Base-by-base conservation (phyloP, 2,888 invertebrate genomes). In the Pristionchus japonicus region DNA sequence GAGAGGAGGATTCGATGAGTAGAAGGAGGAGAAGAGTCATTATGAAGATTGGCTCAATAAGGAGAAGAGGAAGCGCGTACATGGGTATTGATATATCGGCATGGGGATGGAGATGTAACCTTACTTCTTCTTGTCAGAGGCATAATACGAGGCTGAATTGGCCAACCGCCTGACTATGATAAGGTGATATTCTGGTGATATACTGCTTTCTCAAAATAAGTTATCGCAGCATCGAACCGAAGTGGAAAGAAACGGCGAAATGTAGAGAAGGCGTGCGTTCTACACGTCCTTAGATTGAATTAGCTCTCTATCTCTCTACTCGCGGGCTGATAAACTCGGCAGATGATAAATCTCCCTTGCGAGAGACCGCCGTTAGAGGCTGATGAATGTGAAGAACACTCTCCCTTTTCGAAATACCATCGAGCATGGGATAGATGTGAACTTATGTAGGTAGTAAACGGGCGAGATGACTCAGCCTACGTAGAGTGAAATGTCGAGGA, bases 331-430 rank as follows among this genome's bases (percentile, higher is more conserved):
- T 70, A 70, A 37, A 70, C 37, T 64, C 70, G 70, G 23, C 70
- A 70, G 70, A 70, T 70, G 70, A 70, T 70, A 70, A 70, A 70
- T 70, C 37, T 70, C 70, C 37, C 70, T 70, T 34, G 31, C 70
- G 57, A 57, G 23, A 20, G 23, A 23, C 57, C 23, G 9, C 57
- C 57, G n/a, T 67, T 27, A 11, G 61, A 31, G 64, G 15, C 64
- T 37, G 20, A 17, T 70, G 70, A 37, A 37, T 70, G 37, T 37
- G 40, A 70, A 37, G 70, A 70, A 70, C 70, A 70, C 70, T 37
- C 31, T 34, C 27, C 31, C 64, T 31, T 64, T 64, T 64, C 64
- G 64, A 57, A 57, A 57, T 57, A 57, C 57, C 57, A 57, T n/a
- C 1, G 57, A 23, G 23, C 23, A 57, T 57, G 57, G 23, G 6